phyloP scores from a whole-genome alignment of 1,140 invertebrate genomes.

The Trypoxylus dichotomus region DNA sequence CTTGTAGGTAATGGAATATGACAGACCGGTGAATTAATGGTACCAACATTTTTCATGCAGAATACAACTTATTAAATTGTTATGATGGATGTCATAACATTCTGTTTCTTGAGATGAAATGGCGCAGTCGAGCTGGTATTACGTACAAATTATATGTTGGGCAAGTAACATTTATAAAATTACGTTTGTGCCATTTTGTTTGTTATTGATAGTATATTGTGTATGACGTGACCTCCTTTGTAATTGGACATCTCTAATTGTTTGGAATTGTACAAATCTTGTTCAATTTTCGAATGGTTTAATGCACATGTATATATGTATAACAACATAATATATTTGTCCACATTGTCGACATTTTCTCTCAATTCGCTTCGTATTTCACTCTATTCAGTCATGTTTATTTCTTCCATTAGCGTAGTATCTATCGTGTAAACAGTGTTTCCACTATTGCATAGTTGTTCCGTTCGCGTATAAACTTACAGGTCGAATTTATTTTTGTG shows the following conservation, averaged over 20 bases:
- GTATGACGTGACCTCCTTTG: neutral
- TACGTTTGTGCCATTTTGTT: neutral
- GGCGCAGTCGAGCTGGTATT: neutral
- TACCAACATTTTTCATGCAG: neutral
- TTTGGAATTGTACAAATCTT: neutral
- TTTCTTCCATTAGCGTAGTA: neutral
- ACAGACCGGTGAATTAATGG: neutral
- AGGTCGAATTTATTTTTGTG: neutral
- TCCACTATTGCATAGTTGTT: neutral
- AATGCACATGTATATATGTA: neutral
- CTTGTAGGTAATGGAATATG: neutral
- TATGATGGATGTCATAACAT: neutral
- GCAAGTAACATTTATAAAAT: neutral
- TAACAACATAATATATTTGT: neutral
- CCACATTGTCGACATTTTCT: neutral
- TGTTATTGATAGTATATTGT: neutral
- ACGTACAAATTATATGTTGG: neutral
- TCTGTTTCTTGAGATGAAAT: neutral
- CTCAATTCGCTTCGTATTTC: neutral
- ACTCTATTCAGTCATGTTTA: neutral
- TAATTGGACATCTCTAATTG: neutral
- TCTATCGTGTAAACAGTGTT: neutral
- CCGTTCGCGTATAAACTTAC: neutral
- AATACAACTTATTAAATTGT: neutral
- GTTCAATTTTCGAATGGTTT: neutral